Evolutionary conservation across 2,888 invertebrate genomes (phyloP).

Genomic region (Dynastes maya): DNA sequence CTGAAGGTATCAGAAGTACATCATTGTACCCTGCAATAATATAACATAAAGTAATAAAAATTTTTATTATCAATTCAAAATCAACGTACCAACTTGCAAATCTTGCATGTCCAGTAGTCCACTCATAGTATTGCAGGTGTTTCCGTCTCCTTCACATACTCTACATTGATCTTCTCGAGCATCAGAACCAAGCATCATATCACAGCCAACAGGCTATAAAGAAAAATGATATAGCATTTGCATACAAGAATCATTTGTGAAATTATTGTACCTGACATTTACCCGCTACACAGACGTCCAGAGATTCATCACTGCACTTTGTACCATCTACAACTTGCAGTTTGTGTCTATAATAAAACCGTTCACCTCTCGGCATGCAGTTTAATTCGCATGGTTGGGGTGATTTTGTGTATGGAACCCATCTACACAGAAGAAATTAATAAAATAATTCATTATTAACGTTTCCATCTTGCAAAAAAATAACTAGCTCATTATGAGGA

Average conservation of each 20-base stretch:
- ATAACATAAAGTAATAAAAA: not conserved
- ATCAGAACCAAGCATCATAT: slow-evolving; percentile 92
- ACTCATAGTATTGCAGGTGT: slow-evolving; percentile 85
- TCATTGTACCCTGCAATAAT: slow-evolving; percentile 87
- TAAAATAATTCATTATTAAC: too few species aligned
- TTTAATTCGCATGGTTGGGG: slow-evolving; percentile 95
- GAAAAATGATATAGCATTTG: slow-evolving; percentile 42
- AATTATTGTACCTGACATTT: slow-evolving; percentile 83
- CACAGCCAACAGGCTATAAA: slow-evolving; percentile 91
- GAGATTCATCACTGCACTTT: slow-evolving; percentile 84
- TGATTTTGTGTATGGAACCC: slow-evolving; percentile 91
- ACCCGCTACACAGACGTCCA: slow-evolving; percentile 96
- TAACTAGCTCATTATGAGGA: too few species aligned
- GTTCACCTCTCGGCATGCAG: slow-evolving; percentile 93
- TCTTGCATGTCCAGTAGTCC: slow-evolving; percentile 83
- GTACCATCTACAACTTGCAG: slow-evolving; percentile 89
- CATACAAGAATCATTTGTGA: not conserved
- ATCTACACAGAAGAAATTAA: slow-evolving; percentile 71
- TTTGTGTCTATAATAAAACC: slow-evolving; percentile 92
- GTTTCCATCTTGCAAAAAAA: too few species aligned
- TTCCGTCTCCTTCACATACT: slow-evolving; percentile 93
- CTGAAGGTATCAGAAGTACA: slow-evolving; percentile 90
- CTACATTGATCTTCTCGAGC: slow-evolving; percentile 92
- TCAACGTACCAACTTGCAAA: slow-evolving; percentile 78
- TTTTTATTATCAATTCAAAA: slow-evolving; percentile 23